These are phyloP conservation scores for Eucera pruinosa DNA, from an alignment of 2,888 invertebrate species.

Conservation along the genomic window DNA sequence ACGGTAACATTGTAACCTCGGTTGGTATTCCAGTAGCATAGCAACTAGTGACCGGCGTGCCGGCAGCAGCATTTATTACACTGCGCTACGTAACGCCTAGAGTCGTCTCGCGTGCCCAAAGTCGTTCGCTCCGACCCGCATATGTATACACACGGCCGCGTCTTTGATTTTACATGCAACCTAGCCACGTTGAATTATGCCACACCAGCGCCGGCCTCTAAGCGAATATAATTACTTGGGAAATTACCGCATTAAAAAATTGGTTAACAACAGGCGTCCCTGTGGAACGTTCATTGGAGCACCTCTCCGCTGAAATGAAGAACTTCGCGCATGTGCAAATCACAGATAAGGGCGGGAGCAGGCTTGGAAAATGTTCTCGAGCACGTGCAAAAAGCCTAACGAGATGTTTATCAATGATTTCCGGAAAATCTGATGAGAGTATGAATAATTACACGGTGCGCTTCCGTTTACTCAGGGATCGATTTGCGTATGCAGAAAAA, in stretches of 20 bases:
- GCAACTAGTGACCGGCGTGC: constrained; percentile 46
- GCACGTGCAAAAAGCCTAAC: no score
- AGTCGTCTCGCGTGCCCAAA: constrained; percentile 51
- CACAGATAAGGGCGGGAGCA: no score
- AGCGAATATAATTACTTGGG: constrained; percentile 43
- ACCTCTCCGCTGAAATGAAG: no score
- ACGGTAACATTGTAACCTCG: constrained; percentile 61
- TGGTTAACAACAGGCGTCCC: constrained; percentile 25
- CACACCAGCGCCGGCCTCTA: constrained; percentile 11
- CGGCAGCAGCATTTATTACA: constrained; percentile 49
- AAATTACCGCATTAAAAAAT: constrained; percentile 37
- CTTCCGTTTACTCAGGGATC: no score
- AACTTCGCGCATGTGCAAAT: no score
- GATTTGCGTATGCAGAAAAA: background rate
- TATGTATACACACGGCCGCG: constrained; percentile 14
- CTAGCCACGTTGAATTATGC: constrained; percentile 18
- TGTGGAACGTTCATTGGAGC: background rate
- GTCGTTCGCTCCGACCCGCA: constrained; percentile 35
- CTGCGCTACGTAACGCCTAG: constrained; percentile 28
- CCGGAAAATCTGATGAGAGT: background rate
- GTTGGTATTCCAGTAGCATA: constrained; percentile 60
- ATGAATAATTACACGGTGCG: no score
- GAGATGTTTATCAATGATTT: constrained; percentile 2
- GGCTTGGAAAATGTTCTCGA: no score
- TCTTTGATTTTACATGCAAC: constrained; percentile 44